Conservation (phyloP, 2,113 vertebrate species). For the Dendrocopos noguchii region DNA sequence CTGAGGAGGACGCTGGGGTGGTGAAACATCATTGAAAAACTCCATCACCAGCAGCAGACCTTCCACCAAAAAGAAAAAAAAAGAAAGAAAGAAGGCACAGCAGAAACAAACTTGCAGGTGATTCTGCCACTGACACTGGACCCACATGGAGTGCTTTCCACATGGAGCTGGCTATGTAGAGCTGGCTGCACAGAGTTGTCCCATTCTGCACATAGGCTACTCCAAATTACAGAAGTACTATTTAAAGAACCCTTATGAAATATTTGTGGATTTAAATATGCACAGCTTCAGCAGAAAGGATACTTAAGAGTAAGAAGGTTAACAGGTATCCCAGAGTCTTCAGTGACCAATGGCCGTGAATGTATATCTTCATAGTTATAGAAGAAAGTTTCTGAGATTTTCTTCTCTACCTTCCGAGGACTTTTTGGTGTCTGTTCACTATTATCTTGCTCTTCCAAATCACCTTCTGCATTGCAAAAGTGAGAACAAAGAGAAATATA, state of each 20-base stretch:
- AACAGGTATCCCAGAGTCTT: constrained; percentile 77
- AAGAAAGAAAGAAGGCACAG: not conserved
- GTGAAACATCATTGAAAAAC: not conserved
- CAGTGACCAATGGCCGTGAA: constrained; percentile 79
- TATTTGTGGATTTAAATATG: not conserved
- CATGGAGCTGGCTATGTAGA: not conserved
- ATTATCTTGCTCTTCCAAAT: not conserved
- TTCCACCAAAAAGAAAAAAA: not conserved
- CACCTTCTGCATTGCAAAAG: not conserved
- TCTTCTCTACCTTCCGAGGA: constrained; percentile 44
- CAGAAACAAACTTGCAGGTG: not conserved
- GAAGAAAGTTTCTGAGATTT: constrained; percentile 74
- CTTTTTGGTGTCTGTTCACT: not conserved
- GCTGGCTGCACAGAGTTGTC: not conserved
- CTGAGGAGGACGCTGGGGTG: not conserved
- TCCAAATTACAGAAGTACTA: not conserved
- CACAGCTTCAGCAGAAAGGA: constrained; percentile 70
- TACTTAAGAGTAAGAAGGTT: constrained; percentile 87
- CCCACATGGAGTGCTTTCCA: no score
- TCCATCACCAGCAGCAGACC: not conserved
- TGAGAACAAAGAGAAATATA: not conserved
- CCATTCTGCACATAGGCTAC: not conserved
- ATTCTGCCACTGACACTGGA: not conserved
- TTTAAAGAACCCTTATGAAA: not conserved
- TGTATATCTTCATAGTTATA: constrained; percentile 81